Evolutionary conservation across 2,797 vertebrate species (phyloP).

Genomic region (Octomys mimax): DNA sequence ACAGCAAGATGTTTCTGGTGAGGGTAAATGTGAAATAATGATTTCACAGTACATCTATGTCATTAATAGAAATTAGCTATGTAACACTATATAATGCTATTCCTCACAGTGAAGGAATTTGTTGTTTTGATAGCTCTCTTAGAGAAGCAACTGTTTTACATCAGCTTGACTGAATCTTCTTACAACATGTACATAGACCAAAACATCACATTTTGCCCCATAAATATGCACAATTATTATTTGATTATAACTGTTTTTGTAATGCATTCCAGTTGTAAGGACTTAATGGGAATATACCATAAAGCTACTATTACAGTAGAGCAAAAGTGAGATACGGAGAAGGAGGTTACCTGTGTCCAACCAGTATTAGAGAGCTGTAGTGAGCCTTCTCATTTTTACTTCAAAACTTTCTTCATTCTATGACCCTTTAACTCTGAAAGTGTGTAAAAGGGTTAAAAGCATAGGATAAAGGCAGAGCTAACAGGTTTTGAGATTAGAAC

Average conservation of each 20-base stretch:
- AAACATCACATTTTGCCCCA: no score
- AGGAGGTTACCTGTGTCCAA: not conserved
- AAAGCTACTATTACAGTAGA: not conserved
- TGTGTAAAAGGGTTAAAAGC: not conserved
- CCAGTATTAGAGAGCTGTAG: not conserved
- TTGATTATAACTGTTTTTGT: no score
- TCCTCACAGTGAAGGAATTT: not conserved
- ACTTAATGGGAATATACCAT: not conserved
- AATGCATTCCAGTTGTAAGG: not conserved
- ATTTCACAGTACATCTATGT: not conserved
- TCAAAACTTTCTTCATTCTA: not conserved
- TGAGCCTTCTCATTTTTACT: not conserved
- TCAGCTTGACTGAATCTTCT: no score
- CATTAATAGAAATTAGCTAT: not conserved
- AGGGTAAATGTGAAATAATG: not conserved
- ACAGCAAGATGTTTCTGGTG: not conserved
- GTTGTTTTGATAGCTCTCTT: not conserved
- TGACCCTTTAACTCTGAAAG: not conserved
- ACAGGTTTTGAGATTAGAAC: not conserved
- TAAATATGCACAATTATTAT: no score
- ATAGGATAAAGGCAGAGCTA: not conserved
- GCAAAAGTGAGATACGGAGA: not conserved
- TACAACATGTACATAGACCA: no score
- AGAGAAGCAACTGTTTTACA: not conserved
- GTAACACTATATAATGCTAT: not conserved